Percentiles rank a stretch among this genome's conserved stretches.
Conservation (phyloP, 2,113 vertebrate genomes). For the Cariama cristata region DNA sequence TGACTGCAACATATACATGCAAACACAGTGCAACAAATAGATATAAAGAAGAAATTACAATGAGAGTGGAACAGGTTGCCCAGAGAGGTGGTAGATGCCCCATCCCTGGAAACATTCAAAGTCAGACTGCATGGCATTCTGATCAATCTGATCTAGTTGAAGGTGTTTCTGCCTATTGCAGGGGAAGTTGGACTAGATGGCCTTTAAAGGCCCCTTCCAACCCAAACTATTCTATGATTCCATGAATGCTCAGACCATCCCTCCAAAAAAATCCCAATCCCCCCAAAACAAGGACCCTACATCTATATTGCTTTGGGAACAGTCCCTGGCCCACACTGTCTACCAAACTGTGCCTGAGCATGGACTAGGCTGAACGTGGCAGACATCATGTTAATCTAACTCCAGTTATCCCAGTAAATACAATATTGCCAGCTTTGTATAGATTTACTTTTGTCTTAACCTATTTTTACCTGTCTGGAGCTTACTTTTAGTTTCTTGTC, state of each 20-base stretch:
- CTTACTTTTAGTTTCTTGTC: not conserved
- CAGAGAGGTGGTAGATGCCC: not conserved
- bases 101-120: not conserved
- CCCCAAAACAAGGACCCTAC: not conserved
- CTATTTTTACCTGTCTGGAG: not conserved
- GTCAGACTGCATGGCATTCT: not conserved
- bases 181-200: not conserved
- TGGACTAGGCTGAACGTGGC: no score
- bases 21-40: not conserved
- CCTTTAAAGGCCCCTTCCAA: not conserved
- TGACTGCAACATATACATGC: not conserved
- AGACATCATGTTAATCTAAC: not conserved
- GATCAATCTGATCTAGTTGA: not conserved
- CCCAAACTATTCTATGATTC: not conserved
- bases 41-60: not conserved
- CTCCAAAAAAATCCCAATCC: not conserved
- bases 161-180: not conserved
- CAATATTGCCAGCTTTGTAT: not conserved
- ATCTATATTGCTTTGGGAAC: not conserved
- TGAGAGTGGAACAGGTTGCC: not conserved
- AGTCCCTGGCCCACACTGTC: not conserved
- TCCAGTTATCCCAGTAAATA: not conserved
- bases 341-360: accelerated
- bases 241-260: not conserved
- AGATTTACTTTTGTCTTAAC: not conserved